A percentile compares a stretch with the other conserved stretches of the same genome.
Evolutionary conservation across 2,113 vertebrate genomes (phyloP).

Genomic region (Nematolebias whitei): DNA sequence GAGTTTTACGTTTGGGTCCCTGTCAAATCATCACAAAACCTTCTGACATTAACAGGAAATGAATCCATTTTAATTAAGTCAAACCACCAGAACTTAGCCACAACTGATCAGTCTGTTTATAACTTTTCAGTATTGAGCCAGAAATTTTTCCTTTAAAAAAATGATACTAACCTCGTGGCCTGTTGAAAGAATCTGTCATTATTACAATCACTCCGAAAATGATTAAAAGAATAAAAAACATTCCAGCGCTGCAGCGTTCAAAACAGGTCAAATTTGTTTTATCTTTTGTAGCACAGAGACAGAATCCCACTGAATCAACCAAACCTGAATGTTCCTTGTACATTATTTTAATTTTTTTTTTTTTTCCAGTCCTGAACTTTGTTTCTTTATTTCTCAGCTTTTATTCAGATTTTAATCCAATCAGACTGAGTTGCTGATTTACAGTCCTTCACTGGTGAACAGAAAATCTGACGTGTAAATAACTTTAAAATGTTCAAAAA

Average conservation of each 20-base stretch:
- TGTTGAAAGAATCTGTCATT: constrained; percentile 6
- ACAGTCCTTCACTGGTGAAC: background rate
- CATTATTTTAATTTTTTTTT: background rate
- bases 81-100: background rate
- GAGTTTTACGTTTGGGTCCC: background rate
- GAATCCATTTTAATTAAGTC: background rate
- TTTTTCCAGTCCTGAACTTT: background rate
- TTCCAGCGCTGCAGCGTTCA: background rate
- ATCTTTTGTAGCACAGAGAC: too few species aligned
- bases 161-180: background rate
- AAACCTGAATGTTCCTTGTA: background rate
- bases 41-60: background rate
- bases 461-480: background rate
- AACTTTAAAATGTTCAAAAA: background rate
- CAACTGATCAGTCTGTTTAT: too few species aligned
- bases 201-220: constrained; percentile 46
- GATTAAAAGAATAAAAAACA: background rate
- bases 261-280: background rate
- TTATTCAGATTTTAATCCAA: too few species aligned
- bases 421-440: background rate
- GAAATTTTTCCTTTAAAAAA: too few species aligned
- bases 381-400: background rate
- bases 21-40: constrained; percentile 23
- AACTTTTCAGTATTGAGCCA: too few species aligned
- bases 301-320: background rate